Percentiles rank a stretch among this genome's conserved stretches.
These are phyloP conservation scores for Ligdia adustata DNA, from an alignment of 2,888 invertebrate species.

Conservation along the genomic window DNA sequence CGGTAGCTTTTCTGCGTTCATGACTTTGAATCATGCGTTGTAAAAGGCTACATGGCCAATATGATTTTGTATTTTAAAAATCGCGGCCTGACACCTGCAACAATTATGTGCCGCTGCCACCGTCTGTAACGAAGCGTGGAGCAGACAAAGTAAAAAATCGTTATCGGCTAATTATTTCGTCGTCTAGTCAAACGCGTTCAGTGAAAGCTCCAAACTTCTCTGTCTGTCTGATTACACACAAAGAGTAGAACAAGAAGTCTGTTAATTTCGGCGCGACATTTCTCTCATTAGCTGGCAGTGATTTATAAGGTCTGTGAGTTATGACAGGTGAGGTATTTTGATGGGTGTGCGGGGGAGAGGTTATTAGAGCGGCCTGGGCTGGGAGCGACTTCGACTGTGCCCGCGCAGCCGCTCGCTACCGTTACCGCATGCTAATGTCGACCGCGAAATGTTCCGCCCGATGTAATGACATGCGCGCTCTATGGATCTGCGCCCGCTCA, in stretches of 20 bases:
- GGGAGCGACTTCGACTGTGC: constrained; percentile 39
- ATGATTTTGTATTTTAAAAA: too few relatives aligned
- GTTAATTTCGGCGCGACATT: constrained; percentile 53
- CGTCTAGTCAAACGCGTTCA: constrained; percentile 61
- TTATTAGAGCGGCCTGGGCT: constrained; percentile 47
- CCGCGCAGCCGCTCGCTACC: constrained; percentile 50
- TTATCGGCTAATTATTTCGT: constrained; percentile 67
- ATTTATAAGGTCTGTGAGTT: constrained; percentile 34
- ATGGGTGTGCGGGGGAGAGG: constrained; percentile 37
- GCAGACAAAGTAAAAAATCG: constrained; percentile 50
- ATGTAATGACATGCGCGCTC: constrained; percentile 62
- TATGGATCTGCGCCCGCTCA: constrained; percentile 47
- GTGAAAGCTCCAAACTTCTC: constrained; percentile 75
- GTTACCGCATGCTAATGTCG: constrained; percentile 73
- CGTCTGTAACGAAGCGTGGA: constrained; percentile 32
- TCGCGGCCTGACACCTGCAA: constrained; percentile 25
- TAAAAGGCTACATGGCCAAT: too few relatives aligned
- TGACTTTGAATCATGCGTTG: neutral
- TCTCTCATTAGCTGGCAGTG: constrained; percentile 48
- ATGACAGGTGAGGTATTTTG: constrained; percentile 31
- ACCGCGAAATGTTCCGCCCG: constrained; percentile 67
- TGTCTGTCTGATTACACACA: constrained; percentile 55
- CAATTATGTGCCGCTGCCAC: constrained; percentile 13
- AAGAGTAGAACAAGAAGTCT: constrained; percentile 42
- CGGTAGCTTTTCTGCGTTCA: neutral